Base-by-base conservation (phyloP, 2,888 invertebrate genomes). In the Calliopum simillimum region DNA sequence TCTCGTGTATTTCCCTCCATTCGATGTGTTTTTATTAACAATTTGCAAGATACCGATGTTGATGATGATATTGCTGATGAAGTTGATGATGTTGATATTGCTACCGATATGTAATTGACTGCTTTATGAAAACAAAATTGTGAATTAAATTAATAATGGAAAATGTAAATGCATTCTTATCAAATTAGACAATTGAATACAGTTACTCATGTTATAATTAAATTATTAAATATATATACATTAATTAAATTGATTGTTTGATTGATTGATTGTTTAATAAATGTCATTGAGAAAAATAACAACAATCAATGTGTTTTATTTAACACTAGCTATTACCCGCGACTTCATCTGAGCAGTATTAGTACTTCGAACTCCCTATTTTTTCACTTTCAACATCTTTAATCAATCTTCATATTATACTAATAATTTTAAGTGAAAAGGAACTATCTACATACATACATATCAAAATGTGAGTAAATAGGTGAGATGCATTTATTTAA, bases 251-350 rank as follows among this genome's bases (percentile, higher is more conserved):
- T 53, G 25, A 44, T 65, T 65, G 44, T 23, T 55, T 65, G 14
- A 65, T 65, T 65, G 43, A 55, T 65, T 53, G 65, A 55, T 65
- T 53, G 65, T 67, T 67, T 67, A 67, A 33, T 67, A 49, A 67
- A 67, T 67, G 67, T 67, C 67, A 67, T 58, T 51, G 46, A 58
- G 25, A n/a, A 41, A 33, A 58, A 58, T 58, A 67, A 46, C 43
- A 55, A 61, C 44, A 61, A 14, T 61, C 23, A 23, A 21, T 46
- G 8, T 6, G 8, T 33, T 33, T 33, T 33, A 33, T 33, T 33
- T 33, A 33, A 33, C 33, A 8, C n/a, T n/a, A n/a, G 0, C 33
- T 33, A 2, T 33, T n/a, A n/a, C n/a, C n/a, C n/a, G n/a, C n/a
- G n/a, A n/a, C n/a, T n/a, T n/a, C n/a, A n/a, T n/a, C n/a, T n/a